phyloP scores from a whole-genome alignment of 2,888 invertebrate species.

The Ormyrus pomaceus region DNA sequence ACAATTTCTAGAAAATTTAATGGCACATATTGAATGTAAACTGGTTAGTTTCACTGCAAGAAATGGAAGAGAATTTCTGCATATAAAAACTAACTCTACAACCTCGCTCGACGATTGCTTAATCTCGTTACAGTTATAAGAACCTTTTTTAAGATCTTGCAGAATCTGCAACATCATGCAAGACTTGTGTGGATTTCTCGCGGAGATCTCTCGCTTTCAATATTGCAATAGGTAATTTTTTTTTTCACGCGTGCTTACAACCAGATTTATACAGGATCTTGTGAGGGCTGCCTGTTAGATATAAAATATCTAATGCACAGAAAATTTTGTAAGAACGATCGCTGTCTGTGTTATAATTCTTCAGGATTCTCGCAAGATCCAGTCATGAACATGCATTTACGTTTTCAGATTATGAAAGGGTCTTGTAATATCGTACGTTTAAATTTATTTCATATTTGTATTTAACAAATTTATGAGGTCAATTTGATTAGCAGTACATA shows the following conservation, averaged over 20 bases:
- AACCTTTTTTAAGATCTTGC: constrained; percentile 26
- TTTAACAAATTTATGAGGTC: no score
- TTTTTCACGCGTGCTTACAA: constrained; percentile 10
- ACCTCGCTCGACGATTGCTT: neutral
- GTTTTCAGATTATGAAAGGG: neutral
- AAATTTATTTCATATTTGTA: no score
- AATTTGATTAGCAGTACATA: no score
- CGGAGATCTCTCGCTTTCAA: constrained; percentile 13
- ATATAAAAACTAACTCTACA: no score
- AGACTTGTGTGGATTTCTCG: neutral
- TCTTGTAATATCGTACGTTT: no score
- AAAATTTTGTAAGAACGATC: constrained; percentile 24
- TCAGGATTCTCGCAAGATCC: constrained; percentile 1
- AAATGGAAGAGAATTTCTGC: no score
- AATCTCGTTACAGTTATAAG: constrained; percentile 9
- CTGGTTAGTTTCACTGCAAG: no score
- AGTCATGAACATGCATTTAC: constrained; percentile 11
- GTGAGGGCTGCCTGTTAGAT: constrained; percentile 14
- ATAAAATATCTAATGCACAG: constrained; percentile 21
- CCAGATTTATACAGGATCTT: constrained; percentile 36
- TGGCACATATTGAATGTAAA: no score
- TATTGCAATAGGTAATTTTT: neutral
- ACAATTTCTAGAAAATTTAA: no score
- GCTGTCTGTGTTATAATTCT: neutral
- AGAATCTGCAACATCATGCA: constrained; percentile 32